Conservation (phyloP, 2,888 invertebrate genomes). For the Drosophila barbarae region DNA sequence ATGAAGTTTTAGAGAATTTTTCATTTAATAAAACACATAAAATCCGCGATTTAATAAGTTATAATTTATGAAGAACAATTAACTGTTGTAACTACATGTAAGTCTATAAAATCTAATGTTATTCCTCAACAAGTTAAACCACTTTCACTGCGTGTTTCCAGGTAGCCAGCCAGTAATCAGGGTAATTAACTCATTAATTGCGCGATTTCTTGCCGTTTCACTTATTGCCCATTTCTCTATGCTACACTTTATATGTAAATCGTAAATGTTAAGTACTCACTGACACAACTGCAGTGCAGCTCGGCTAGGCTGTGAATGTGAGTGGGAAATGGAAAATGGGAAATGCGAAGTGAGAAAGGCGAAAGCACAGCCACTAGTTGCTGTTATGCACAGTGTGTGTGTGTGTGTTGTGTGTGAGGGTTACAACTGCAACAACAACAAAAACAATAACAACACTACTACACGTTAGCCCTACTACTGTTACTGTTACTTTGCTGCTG, state of each 20-base stretch:
- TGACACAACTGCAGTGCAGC: conserved; percentile 35
- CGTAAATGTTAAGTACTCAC: conserved; percentile 28
- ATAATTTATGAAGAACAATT: neutral
- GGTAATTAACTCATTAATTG: conserved; percentile 32
- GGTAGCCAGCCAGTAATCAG: conserved; percentile 17
- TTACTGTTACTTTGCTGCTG: conserved; percentile 37
- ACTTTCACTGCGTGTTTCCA: conserved; percentile 9
- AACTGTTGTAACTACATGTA: neutral
- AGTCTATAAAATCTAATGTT: neutral
- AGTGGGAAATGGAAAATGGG: conserved; percentile 31
- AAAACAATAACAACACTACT: conserved; percentile 24
- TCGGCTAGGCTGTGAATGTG: conserved; percentile 26
- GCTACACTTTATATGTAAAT: conserved; percentile 8
- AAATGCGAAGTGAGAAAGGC: conserved; percentile 53
- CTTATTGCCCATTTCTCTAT: conserved; percentile 15
- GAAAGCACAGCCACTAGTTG: conserved; percentile 66
- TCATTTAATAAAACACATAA: no score
- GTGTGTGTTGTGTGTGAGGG: conserved; percentile 18
- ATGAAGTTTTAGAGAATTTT: no score
- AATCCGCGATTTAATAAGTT: neutral
- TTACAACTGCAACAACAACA: conserved; percentile 51
- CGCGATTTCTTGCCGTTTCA: conserved; percentile 16
- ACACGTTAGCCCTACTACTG: conserved; percentile 36
- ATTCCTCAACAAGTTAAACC: conserved; percentile 6
- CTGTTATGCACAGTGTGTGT: conserved; percentile 56